Conservation (phyloP, 2,888 invertebrate genomes). For the Plebejus anna region DNA sequence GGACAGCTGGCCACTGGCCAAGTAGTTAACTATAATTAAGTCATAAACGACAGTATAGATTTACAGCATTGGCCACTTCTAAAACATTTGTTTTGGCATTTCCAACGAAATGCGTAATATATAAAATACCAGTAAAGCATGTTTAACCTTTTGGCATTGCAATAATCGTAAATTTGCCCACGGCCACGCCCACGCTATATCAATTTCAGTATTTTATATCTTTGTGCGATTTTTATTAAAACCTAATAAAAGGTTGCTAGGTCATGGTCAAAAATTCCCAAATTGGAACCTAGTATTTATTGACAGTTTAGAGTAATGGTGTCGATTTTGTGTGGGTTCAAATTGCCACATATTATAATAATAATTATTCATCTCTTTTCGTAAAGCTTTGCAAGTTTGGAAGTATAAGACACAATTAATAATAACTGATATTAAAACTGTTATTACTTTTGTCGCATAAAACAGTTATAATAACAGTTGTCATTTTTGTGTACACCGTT, state of each 20-base stretch:
- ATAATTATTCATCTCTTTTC: neutral
- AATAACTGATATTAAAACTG: neutral
- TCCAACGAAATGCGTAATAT: constrained; percentile 17
- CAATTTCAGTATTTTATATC: constrained; percentile 18
- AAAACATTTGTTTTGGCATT: constrained; percentile 23
- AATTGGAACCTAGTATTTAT: neutral
- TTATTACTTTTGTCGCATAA: neutral
- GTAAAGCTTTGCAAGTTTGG: neutral
- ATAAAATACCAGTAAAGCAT: constrained; percentile 21
- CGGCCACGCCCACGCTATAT: constrained; percentile 25
- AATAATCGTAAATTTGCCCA: constrained; percentile 26
- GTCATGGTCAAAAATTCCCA: neutral
- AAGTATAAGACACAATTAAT: neutral
- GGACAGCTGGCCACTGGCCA: neutral
- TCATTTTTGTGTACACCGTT: neutral
- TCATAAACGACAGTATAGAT: neutral
- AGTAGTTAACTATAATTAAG: neutral
- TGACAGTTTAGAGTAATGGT: neutral
- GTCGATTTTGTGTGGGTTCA: neutral
- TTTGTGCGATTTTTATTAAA: neutral
- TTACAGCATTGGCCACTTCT: neutral
- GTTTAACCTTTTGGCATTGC: constrained; percentile 25
- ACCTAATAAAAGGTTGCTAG: constrained; percentile 10
- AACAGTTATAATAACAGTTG: neutral
- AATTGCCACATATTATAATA: neutral